A percentile compares a stretch with the other conserved stretches of the same genome.
These are phyloP conservation scores for Cryptotis parvus DNA, from an alignment of 2,113 vertebrate species.

Conservation along the genomic window DNA sequence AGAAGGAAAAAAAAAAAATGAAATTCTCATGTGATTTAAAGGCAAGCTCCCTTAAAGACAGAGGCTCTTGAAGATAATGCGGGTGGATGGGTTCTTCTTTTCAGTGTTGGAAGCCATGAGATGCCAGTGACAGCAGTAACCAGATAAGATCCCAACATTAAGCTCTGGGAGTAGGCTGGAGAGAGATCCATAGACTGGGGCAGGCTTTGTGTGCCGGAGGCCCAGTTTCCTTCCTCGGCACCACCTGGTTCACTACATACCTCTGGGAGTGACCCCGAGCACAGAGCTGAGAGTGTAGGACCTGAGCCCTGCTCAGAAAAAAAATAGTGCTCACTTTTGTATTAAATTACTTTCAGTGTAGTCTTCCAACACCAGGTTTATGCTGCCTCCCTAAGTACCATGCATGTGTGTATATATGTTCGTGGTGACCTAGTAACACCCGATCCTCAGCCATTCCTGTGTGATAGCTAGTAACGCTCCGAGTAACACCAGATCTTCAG, in stretches of 20 bases:
- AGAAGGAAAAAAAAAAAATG: too few relatives aligned
- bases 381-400: not conserved
- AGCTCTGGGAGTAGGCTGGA: not conserved
- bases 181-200: too few relatives aligned
- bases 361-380: not conserved
- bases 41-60: not conserved
- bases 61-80: not conserved
- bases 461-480: too few relatives aligned
- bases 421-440: not conserved
- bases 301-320: not conserved
- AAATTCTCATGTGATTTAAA: too few relatives aligned
- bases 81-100: not conserved
- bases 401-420: not conserved
- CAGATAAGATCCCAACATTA: not conserved
- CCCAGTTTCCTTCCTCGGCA: too few relatives aligned
- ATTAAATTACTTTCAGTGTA: not conserved
- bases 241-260: too few relatives aligned
- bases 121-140: not conserved
- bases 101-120: slow-evolving; percentile 7
- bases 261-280: too few relatives aligned
- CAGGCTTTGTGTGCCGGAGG: too few relatives aligned
- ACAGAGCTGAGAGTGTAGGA: not conserved
- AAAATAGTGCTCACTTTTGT: not conserved
- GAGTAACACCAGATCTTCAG: not conserved
- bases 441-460: not conserved